These are phyloP conservation scores for Parazoanthus atlanticus DNA, from an alignment of 92 coral and sea anemone species.

Conservation along the genomic window DNA sequence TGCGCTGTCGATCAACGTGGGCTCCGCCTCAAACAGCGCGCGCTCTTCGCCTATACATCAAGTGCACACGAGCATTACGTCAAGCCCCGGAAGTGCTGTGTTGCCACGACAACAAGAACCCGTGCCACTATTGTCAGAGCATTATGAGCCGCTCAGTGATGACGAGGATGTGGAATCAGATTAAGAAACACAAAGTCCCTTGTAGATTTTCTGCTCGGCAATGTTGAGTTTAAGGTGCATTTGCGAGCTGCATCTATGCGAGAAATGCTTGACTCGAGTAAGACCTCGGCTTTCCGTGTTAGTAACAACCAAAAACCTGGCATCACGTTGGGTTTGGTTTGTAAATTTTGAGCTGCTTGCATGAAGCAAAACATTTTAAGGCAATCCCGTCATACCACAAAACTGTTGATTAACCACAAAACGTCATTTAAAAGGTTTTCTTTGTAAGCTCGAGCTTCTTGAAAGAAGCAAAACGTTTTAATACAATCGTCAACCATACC, in stretches of 20 bases:
- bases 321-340: not conserved
- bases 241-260: not conserved
- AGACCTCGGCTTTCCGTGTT: not conserved
- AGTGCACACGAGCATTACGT: constrained; percentile 46
- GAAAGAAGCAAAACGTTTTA: no score
- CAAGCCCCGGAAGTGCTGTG: constrained; percentile 78
- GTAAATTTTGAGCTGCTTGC: not conserved
- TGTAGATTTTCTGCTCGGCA: not conserved
- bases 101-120: constrained; percentile 84
- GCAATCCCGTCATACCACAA: not conserved
- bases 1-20: constrained; percentile 80
- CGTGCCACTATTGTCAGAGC: constrained; percentile 82
- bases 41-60: constrained; percentile 95
- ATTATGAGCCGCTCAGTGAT: constrained; percentile 96
- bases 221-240: no score
- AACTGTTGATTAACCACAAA: not conserved
- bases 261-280: not conserved
- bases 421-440: not conserved
- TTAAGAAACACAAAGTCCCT: not conserved
- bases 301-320: not conserved
- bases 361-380: not conserved
- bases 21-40: constrained; percentile 90
- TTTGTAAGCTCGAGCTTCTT: no score
- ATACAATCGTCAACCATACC: no score
- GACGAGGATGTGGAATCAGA: constrained; percentile 68